Evolutionary conservation across 2,797 vertebrate genomes (phyloP).

Genomic region (Capromys pilorides): DNA sequence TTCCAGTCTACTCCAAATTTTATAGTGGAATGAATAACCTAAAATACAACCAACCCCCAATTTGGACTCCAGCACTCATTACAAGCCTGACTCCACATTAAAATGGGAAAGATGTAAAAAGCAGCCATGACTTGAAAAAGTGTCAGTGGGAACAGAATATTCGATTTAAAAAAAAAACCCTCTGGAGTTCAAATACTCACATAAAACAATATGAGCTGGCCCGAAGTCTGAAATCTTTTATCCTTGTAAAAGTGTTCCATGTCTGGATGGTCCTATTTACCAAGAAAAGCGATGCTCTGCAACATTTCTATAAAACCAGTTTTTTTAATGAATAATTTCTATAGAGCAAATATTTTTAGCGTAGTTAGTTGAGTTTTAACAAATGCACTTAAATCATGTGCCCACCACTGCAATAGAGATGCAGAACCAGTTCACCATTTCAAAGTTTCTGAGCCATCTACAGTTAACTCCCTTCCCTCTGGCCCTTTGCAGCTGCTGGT

Average conservation of each 20-base stretch:
- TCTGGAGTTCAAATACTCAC: constrained; percentile 10
- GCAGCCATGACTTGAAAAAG: background rate
- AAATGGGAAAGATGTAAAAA: constrained; percentile 33
- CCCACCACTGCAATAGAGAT: background rate
- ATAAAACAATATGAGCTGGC: background rate
- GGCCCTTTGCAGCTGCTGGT: background rate
- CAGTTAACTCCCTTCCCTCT: background rate
- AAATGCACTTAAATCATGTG: background rate
- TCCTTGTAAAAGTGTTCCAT: background rate
- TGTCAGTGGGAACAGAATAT: background rate
- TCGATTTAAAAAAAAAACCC: background rate
- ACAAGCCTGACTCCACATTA: background rate
- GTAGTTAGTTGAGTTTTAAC: constrained; percentile 7
- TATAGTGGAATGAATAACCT: constrained; percentile 39
- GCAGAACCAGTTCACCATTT: background rate
- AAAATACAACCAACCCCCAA: background rate
- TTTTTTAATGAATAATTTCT: constrained; percentile 16
- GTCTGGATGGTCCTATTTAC: background rate
- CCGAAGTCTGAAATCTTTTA: constrained; percentile 9
- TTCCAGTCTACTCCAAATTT: background rate
- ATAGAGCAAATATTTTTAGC: constrained; percentile 38
- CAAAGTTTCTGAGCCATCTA: background rate
- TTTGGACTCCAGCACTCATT: constrained; percentile 31
- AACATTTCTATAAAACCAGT: background rate
- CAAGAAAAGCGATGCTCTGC: constrained; percentile 9